Evolutionary conservation across 2,797 vertebrate species (phyloP), one percentile per base, ranked within the genome.

Genomic region (Mus minutoides): DNA sequence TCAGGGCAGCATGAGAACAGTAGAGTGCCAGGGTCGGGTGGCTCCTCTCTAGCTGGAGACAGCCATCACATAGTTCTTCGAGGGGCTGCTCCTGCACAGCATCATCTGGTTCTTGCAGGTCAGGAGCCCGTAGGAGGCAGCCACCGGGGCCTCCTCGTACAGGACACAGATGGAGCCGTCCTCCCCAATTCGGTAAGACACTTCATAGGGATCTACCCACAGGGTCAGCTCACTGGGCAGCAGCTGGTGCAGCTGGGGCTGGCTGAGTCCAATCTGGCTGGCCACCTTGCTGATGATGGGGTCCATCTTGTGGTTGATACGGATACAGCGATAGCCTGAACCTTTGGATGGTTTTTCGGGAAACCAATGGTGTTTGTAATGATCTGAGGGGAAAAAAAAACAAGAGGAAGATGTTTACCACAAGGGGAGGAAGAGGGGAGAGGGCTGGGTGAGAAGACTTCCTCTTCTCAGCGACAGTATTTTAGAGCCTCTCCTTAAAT

Each of bases 291-390:
- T 98, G 95, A 99, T 98, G 34, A 99, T 97, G 37, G 99, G 99
- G 98, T 99, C 99, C 99, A 99, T 98, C 92, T 98, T 98, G 80
- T 99, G 99, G 97, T 99, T 99, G 97, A 99, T 99, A 24, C 99
- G 98, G 95, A 99, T 99, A 96, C 99, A 99, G 94, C 99, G 99
- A 91, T 99, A 99, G 4, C 99, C 99, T 0, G 99, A 99, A 71
- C 99, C 99, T 97, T 99, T 99, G 98, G 98, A 99, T 0, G 99
- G 99, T 78, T 98, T 98, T 92, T 99, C 99, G 0, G 99, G 99
- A 97, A 99, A 99, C 99, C 99, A 99, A 90, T 99, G 99, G 71
- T 99, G 99, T 71, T 97, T 98, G 97, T 99, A 99, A 97, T 99
- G 99, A 94, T 99, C 99, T 99, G 97, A 0, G 76, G 90, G 69